Evolutionary conservation across 1,140 invertebrate genomes (phyloP), one percentile per base, ranked within the genome.

Genomic region (Luehdorfia chinensis): DNA sequence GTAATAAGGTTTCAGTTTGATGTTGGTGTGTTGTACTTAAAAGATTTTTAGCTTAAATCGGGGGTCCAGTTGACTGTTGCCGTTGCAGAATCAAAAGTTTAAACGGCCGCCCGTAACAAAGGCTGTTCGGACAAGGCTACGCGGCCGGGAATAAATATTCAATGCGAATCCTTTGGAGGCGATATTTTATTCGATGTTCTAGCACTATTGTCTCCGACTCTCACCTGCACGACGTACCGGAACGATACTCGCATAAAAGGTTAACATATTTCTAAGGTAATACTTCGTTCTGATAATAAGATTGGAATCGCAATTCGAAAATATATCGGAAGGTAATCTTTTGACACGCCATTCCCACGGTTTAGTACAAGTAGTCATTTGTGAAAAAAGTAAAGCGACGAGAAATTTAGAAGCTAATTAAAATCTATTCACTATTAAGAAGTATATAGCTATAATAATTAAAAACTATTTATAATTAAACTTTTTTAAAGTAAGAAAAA

Each of bases 71-170:
- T 79, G 66, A 80, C 63, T 84, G 73, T 83, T 75, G 74, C 70
- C 75, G 77, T 78, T 80, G 83, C 83, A 80, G 79, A 84, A 86
- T 86, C 75, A 84, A 86, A 86, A 86, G 83, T 86, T 86, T 86
- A 86, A 86, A 86, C 83, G 83, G 77, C 64, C 78, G 71, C 58
- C 59, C 76, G 77, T 78, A 86, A 86, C 79, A 86, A 86, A 84
- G 76, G 75, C 58, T 60, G 67, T 48, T 76, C 69, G 77, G 77
- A 79, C 75, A 70, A 62, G 55, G 67, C 69, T 65, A 60, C 71
- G 70, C 60, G 66, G 55, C 59, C 32, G 59, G 69, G 71, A 74
- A 86, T 86, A 84, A 84, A 86, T 86, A 84, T 84, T 84, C 76
- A 75, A 84, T 81, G 70, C 65, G 79, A 86, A 86, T 84, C 79